Conservation (phyloP, 2,888 invertebrate genomes). For the Tromatobia lineatoria region DNA sequence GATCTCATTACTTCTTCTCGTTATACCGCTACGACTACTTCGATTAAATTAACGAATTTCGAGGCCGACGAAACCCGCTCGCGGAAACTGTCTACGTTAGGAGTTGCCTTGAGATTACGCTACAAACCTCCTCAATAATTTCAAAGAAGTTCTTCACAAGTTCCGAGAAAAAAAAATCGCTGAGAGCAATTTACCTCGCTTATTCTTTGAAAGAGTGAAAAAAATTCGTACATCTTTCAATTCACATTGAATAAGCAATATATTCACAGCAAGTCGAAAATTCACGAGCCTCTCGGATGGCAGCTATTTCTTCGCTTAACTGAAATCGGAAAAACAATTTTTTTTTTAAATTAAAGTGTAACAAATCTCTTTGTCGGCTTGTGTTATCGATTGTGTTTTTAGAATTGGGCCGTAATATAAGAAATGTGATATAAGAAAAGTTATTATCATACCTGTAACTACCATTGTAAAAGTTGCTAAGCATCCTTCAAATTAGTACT, state of each 20-base stretch:
- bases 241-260: slow-evolving; percentile 2
- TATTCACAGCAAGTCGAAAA: neutral
- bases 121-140: slow-evolving; percentile 22
- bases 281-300: too few relatives aligned
- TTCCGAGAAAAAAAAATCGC: neutral
- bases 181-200: slow-evolving; percentile 5
- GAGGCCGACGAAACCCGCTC: slow-evolving; percentile 18
- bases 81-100: slow-evolving; percentile 15
- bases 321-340: too few relatives aligned
- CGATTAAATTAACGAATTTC: slow-evolving; percentile 36
- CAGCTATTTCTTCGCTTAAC: too few relatives aligned
- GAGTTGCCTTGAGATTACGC: slow-evolving; percentile 27
- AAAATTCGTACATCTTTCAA: neutral
- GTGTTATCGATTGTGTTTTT: too few relatives aligned
- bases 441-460: too few relatives aligned
- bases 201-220: neutral
- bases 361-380: too few relatives aligned
- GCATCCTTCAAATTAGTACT: too few relatives aligned
- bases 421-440: too few relatives aligned
- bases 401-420: too few relatives aligned
- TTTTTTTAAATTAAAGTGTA: too few relatives aligned
- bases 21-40: slow-evolving; percentile 34
- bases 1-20: slow-evolving; percentile 32
- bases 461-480: too few relatives aligned
- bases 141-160: slow-evolving; percentile 1